Evolutionary conservation across 2,888 invertebrate species (phyloP).

Genomic region (Clusia tigrina): DNA sequence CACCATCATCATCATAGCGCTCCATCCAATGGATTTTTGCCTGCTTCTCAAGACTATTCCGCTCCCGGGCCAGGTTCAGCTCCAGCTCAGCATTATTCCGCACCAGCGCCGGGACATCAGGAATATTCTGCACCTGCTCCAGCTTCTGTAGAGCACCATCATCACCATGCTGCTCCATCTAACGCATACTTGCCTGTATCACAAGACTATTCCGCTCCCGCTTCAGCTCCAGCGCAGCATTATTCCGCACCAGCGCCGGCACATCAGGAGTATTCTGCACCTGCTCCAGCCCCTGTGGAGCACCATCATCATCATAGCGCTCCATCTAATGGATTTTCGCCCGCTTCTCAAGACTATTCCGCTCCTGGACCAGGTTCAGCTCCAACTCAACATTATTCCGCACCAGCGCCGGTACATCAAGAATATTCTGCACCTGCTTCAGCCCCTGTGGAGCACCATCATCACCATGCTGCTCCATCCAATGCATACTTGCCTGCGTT

Average conservation of each 20-base stretch:
- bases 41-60: slow-evolving; percentile 11
- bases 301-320: slow-evolving; percentile 25
- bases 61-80: slow-evolving; percentile 19
- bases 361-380: slow-evolving; percentile 34
- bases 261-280: slow-evolving; percentile 23
- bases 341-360: slow-evolving; percentile 23
- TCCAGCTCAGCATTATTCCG: slow-evolving; percentile 34
- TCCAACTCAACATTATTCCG: slow-evolving; percentile 25
- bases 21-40: slow-evolving; percentile 14
- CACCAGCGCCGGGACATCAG: slow-evolving; percentile 20
- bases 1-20: slow-evolving; percentile 25
- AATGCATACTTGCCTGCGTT: slow-evolving; percentile 15
- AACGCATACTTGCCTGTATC: slow-evolving; percentile 15
- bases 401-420: not conserved
- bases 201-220: slow-evolving; percentile 22
- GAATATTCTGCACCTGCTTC: slow-evolving; percentile 18
- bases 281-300: slow-evolving; percentile 28
- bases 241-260: slow-evolving; percentile 22
- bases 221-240: not conserved
- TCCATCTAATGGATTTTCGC: slow-evolving; percentile 13
- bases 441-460: slow-evolving; percentile 20
- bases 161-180: slow-evolving; percentile 26
- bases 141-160: slow-evolving; percentile 18
- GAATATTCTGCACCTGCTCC: slow-evolving; percentile 21
- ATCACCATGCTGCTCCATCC: slow-evolving; percentile 26